Base-by-base conservation (phyloP, 2,797 vertebrate species). In the Smutsia temminckii region DNA sequence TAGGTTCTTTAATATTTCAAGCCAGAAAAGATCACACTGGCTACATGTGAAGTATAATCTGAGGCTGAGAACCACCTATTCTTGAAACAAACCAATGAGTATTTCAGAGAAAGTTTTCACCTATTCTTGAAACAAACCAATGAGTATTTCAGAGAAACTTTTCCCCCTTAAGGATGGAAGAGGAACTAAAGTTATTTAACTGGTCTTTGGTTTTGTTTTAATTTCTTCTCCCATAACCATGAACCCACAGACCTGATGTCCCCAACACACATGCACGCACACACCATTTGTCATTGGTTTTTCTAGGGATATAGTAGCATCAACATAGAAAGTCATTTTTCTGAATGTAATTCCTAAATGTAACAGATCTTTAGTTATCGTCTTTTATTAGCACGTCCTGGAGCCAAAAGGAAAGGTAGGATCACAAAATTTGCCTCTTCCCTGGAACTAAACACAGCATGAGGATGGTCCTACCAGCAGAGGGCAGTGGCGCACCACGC, bases 401-500 rank as follows among this genome's bases (percentile, higher is more conserved):
- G 20, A 74, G 3, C 42, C 10, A 29, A 49, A 72, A 69, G 21
- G 66, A 69, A 23, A 29, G 29, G 18, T 27, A 66, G 11, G 6
- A 40, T 89, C 17, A 55, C 18, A 68, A n/a, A 84, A 69, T 27
- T 12, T 32, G 12, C 32, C 32, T 79, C 23, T 71, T 6, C 55
- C 21, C 34, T 40, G 27, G 23, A 27, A 34, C 55, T 84, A 46
- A 49, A 55, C 29, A 20, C 42, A 23, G 46, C 29, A 32, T 13
- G 3, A 6, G 16, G 23, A 42, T 9, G 49, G 2, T 85, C 91
- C 46, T 0, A 29, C 95, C 94, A 92, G 63, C 51, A 95, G 94
- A 79, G 97, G 93, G 96, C 97, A 94, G 81, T 96, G 77, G 32
- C 17, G 9, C 8, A 79, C 85, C 83, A 72, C 2, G 2, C 40